Conservation (phyloP, 2,113 vertebrate species). For the Lagenorhynchus albirostris region DNA sequence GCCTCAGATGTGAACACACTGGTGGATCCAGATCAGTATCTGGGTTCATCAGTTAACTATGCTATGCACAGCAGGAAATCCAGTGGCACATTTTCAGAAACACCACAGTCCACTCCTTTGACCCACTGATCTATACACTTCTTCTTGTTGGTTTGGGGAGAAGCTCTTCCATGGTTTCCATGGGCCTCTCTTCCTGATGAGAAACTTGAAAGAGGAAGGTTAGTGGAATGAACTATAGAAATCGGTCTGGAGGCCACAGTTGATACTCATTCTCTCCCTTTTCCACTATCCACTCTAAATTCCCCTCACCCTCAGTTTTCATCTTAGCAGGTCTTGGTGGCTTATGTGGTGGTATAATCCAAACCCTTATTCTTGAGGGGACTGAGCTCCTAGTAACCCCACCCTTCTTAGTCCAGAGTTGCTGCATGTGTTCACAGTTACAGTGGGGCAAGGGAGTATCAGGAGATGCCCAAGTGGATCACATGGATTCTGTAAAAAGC, state of each 20-base stretch:
- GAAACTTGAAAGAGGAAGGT: slow-evolving; percentile 1
- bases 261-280: background rate
- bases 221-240: background rate
- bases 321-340: background rate
- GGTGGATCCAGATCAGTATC: background rate
- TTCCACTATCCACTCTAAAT: background rate
- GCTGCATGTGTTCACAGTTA: background rate
- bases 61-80: background rate
- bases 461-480: background rate
- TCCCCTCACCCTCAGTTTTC: background rate
- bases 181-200: background rate
- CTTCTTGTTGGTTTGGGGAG: background rate
- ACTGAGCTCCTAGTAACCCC: background rate
- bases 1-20: background rate
- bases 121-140: background rate
- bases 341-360: background rate
- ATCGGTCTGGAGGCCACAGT: background rate
- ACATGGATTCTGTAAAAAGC: background rate
- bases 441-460: background rate
- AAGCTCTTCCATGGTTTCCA: background rate
- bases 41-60: background rate
- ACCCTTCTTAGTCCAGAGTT: background rate
- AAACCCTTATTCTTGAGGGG: background rate
- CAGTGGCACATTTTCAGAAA: background rate
- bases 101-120: background rate